These are phyloP conservation scores for Chlamydotis undulata DNA, from an alignment of 2,113 vertebrate genomes.

Conservation along the genomic window DNA sequence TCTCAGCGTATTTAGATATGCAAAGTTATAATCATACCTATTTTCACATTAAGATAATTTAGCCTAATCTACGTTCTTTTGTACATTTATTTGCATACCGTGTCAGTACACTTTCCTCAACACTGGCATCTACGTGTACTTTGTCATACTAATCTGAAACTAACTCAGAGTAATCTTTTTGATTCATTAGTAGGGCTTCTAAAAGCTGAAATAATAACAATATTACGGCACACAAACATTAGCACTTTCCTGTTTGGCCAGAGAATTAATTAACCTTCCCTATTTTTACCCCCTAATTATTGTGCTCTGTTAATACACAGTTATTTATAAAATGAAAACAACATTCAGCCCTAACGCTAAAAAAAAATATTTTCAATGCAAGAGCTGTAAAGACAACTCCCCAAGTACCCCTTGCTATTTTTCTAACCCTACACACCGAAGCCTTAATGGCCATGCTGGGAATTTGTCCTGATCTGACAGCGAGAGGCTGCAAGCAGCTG, in stretches of 20 bases:
- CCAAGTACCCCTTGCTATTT: conserved; percentile 59
- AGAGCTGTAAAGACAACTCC: conserved; percentile 59
- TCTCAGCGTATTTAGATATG: not conserved
- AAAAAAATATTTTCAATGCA: conserved; percentile 42
- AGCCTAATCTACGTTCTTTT: not conserved
- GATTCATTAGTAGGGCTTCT: conserved; percentile 8
- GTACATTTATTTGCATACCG: not conserved
- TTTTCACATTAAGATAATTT: not conserved
- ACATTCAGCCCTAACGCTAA: conserved; percentile 14
- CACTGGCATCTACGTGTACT: not conserved
- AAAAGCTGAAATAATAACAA: conserved; percentile 44
- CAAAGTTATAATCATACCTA: not conserved
- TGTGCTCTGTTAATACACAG: not conserved
- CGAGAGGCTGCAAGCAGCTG: conserved; percentile 43
- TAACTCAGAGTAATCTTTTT: conserved; percentile 9
- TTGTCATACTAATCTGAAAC: conserved; percentile 13
- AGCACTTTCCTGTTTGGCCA: conserved; percentile 48
- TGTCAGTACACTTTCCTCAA: not conserved
- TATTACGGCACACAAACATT: conserved; percentile 11
- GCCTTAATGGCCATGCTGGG: conserved; percentile 70
- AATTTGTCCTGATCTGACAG: conserved; percentile 63
- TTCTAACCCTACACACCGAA: conserved; percentile 64
- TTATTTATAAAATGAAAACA: conserved; percentile 53
- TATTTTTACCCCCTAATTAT: conserved; percentile 45
- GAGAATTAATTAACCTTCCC: conserved; percentile 47